Conservation (phyloP, 1,140 invertebrate species). For the Mizuhopecten yessoensis region DNA sequence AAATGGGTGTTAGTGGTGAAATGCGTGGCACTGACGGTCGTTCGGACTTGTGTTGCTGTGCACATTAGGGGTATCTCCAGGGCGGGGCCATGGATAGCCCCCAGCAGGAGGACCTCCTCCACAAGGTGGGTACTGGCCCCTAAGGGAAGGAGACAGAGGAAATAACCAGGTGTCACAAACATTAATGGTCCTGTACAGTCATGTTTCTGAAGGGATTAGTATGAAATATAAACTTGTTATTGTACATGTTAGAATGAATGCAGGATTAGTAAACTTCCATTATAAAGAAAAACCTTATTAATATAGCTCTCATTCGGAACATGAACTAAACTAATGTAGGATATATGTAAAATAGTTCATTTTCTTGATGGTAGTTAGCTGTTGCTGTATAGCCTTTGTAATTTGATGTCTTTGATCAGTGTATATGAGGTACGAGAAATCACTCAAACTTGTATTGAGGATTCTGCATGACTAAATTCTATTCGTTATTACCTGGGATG, state of each 20-base stretch:
- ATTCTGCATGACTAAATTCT: too few relatives aligned
- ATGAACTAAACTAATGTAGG: neutral
- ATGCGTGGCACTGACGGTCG: neutral
- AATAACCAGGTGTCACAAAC: neutral
- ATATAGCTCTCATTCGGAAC: neutral
- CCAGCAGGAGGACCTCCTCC: slow-evolving; percentile 29
- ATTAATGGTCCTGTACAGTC: neutral
- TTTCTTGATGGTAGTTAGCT: too few relatives aligned
- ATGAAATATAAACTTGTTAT: slow-evolving; percentile 15
- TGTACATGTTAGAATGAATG: neutral
- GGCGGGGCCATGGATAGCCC: neutral
- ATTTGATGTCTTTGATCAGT: too few relatives aligned
- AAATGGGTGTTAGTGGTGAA: slow-evolving; percentile 34
- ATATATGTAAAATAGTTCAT: too few relatives aligned
- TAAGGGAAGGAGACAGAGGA: too few relatives aligned
- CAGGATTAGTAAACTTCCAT: slow-evolving; percentile 36
- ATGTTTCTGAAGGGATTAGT: neutral
- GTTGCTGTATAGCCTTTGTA: too few relatives aligned
- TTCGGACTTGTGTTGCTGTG: neutral
- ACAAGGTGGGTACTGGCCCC: neutral
- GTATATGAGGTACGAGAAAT: too few relatives aligned
- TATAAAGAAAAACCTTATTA: too few relatives aligned
- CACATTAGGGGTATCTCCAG: neutral
- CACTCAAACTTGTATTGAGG: too few relatives aligned
- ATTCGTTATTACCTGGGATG: too few relatives aligned